Base-by-base conservation (phyloP, 2,113 vertebrate genomes). In the Hoplias malabaricus region DNA sequence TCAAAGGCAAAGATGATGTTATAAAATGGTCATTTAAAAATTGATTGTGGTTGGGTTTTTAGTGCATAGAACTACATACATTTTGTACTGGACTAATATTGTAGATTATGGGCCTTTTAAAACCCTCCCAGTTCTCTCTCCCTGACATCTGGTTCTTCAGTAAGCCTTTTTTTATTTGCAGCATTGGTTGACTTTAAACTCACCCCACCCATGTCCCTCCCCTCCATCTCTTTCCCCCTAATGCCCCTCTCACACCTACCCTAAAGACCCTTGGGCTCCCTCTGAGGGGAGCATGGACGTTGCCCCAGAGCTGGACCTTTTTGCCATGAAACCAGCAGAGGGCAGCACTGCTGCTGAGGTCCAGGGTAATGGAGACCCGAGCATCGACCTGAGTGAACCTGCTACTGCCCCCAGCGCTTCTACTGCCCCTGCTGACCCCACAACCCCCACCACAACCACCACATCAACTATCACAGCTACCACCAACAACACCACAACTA, bases 221-320 rank as follows among this genome's bases (percentile, higher is more conserved):
- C 50, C 43, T 74, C 74, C 77, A 48, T 84, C 90, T 86, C 68
- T 77, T 63, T 67, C 38, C 42, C 21, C 23, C 61, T n/a, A n/a
- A n/a, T n/a, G n/a, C 21, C 46, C 69, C 83, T 86, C 92, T 88
- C 85, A 86, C 84, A 16, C 77, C 90, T 67, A 92, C 80, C 92
- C 90, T 86, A 91, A 98, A 99, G 97, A 99, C 95, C 98, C 98
- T 87, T 98, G 98, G 89, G 96, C 98, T 86, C 94, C 98, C 3
- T 96, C 98, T 3, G 97, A 98, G 92, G 98, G 98, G 89, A 98
- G 95, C 82, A 92, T 92, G 84, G 95, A 95, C 87, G 93, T 96
- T 92, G 94, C 96, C 83, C 94, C 95, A 65, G 97, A 94, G 94
- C 90, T 99, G 93, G 98, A 99, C 93, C 96, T 99, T 88, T 99